A percentile compares a stretch with the other conserved stretches of the same genome.
Conservation (phyloP, 2,113 vertebrate species). For the Eurypyga helias region DNA sequence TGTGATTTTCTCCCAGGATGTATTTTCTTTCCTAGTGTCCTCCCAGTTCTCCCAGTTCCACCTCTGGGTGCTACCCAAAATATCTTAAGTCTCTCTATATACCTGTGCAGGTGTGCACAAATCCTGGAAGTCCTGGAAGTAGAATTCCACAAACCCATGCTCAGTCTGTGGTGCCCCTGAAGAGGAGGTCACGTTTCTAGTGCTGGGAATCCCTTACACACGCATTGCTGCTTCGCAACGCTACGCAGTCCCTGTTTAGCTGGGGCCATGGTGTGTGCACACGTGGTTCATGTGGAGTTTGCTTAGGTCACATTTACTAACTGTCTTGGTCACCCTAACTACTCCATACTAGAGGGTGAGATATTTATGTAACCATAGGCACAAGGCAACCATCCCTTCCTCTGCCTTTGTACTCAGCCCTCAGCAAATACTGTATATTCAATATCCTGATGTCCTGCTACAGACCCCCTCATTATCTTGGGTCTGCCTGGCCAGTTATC, state of each 20-base stretch:
- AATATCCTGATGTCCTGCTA: neutral
- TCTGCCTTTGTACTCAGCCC: neutral
- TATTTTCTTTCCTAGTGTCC: neutral
- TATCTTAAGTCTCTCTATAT: neutral
- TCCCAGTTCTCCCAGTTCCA: neutral
- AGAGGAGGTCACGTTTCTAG: neutral
- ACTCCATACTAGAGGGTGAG: neutral
- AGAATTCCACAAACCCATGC: neutral
- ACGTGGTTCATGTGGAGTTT: neutral
- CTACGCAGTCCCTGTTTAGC: neutral
- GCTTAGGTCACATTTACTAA: neutral
- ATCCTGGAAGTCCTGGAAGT: neutral
- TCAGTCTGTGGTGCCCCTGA: neutral
- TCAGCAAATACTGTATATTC: neutral
- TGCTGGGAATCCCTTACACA: neutral
- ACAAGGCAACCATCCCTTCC: neutral
- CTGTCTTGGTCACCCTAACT: neutral
- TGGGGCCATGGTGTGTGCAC: accelerated
- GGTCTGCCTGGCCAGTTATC: neutral
- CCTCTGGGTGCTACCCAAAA: neutral
- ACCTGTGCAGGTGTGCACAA: neutral
- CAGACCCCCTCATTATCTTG: accelerated
- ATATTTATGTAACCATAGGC: neutral
- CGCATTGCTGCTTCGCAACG: neutral
- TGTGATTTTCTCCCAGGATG: neutral